phyloP scores from a whole-genome alignment of 2,888 invertebrate species.

The Coenonympha arcania region DNA sequence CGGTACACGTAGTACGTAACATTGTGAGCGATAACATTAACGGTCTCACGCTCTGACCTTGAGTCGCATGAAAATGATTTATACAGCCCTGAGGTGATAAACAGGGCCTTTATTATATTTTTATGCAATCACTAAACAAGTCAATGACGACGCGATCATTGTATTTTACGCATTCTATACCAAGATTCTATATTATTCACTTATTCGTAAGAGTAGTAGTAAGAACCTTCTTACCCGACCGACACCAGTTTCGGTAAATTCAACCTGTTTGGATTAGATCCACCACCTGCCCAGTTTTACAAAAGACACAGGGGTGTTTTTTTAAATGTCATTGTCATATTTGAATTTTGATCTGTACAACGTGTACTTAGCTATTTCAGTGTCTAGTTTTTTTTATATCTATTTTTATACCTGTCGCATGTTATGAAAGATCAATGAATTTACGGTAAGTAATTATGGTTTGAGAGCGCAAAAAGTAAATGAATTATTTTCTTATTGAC shows the following conservation, averaged over 20 bases:
- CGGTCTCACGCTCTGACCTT: constrained; percentile 27
- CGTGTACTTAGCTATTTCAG: neutral
- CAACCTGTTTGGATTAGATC: neutral
- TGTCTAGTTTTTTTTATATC: no score
- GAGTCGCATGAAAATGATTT: constrained; percentile 18
- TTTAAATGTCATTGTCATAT: neutral
- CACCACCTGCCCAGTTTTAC: neutral
- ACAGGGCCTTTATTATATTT: neutral
- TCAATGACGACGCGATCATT: neutral
- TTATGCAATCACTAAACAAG: neutral
- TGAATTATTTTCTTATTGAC: no score
- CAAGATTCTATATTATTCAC: no score
- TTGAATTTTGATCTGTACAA: neutral
- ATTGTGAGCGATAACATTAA: constrained; percentile 18
- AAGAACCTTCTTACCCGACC: neutral
- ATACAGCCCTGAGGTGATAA: constrained; percentile 12
- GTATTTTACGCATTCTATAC: neutral
- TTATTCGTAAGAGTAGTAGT: neutral
- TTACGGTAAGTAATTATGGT: neutral
- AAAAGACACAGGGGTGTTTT: no score
- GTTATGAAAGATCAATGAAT: no score
- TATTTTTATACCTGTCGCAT: no score
- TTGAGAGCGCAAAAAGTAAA: no score
- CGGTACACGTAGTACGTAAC: constrained; percentile 18
- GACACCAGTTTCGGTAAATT: no score